phyloP scores from a whole-genome alignment of 2,888 invertebrate genomes.

The Lasioglossum oenotherae region DNA sequence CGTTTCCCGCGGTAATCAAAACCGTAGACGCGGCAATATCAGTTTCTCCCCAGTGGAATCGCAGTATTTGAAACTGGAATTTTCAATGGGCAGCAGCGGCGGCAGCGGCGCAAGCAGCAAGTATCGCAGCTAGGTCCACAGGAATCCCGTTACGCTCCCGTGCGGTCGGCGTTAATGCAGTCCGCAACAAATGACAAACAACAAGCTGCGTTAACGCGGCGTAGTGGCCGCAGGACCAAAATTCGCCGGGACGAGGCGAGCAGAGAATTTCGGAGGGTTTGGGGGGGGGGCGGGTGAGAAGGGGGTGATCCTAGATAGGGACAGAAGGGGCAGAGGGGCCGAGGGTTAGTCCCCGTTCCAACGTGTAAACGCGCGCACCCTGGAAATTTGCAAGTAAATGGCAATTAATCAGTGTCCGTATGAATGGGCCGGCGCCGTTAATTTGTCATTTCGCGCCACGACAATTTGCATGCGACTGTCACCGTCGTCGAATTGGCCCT shows the following conservation, averaged over 20 bases:
- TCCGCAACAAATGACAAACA: constrained; percentile 79
- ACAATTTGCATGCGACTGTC: constrained; percentile 77
- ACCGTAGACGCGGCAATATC: not conserved
- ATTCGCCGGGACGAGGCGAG: constrained; percentile 22
- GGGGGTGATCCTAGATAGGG: not conserved
- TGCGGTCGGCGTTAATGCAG: constrained; percentile 70
- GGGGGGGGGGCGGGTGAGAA: not conserved
- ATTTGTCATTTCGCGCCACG: constrained; percentile 81
- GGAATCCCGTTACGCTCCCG: constrained; percentile 31
- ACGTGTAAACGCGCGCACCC: constrained; percentile 76
- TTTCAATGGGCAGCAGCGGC: constrained; percentile 13
- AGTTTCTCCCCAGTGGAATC: not conserved
- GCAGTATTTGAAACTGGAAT: constrained; percentile 23
- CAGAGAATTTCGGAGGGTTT: not conserved
- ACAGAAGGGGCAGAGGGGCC: constrained; percentile 3
- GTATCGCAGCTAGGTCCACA: constrained; percentile 26
- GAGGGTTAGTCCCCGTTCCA: constrained; percentile 61
- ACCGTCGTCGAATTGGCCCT: constrained; percentile 57
- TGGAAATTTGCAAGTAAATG: constrained; percentile 84
- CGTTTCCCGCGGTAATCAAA: not conserved
- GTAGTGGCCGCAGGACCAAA: constrained; percentile 35
- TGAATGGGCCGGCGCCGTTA: constrained; percentile 78
- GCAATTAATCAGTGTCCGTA: constrained; percentile 83
- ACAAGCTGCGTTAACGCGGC: constrained; percentile 71
- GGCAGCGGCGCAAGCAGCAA: not conserved